Percentiles rank a stretch among this genome's conserved stretches.
Evolutionary conservation across 2,113 vertebrate genomes (phyloP).

Genomic region (Actinemys pallida): DNA sequence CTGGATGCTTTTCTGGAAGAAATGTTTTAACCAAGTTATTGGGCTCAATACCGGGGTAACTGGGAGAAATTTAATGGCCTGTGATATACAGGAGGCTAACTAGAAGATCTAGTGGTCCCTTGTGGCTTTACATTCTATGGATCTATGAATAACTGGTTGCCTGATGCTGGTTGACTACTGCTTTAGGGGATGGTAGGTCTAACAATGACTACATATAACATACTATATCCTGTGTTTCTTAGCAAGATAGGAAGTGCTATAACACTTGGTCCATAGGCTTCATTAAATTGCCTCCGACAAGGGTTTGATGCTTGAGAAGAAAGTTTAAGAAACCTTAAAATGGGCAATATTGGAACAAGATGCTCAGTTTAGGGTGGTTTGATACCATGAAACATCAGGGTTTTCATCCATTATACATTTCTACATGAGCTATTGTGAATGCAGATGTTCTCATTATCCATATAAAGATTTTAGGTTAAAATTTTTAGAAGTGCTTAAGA

Average conservation of each 20-base stretch:
- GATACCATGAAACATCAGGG: background rate
- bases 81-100: background rate
- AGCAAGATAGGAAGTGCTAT: background rate
- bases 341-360: background rate
- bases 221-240: background rate
- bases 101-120: background rate
- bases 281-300: background rate
- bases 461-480: accelerated
- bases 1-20: background rate
- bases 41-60: background rate
- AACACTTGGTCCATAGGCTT: background rate
- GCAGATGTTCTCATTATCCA: background rate
- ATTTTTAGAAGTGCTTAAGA: background rate
- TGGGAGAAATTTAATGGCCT: background rate
- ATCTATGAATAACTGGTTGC: background rate
- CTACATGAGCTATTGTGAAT: background rate
- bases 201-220: background rate
- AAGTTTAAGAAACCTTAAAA: background rate
- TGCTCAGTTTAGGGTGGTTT: background rate
- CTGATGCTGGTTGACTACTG: background rate
- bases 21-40: background rate
- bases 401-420: background rate
- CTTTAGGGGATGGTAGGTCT: background rate
- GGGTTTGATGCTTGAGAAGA: background rate
- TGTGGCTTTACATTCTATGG: background rate